Conservation (phyloP, 2,888 invertebrate species). For the Pollenia labialis region DNA sequence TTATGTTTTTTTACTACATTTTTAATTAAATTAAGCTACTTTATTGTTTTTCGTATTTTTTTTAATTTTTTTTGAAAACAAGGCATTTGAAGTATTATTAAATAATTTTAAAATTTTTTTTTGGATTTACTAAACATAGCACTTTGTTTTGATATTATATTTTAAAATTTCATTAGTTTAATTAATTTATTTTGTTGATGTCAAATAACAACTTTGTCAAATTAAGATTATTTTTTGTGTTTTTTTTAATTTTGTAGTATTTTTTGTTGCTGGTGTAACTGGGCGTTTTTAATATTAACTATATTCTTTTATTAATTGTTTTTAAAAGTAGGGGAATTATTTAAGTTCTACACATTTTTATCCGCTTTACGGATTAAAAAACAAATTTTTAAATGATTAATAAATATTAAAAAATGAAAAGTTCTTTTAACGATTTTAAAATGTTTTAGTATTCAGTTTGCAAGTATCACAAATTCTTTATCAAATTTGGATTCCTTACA, state of each 20-base stretch:
- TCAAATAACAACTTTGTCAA: slow-evolving; percentile 6
- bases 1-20: slow-evolving; percentile 11
- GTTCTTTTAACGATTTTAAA: no score
- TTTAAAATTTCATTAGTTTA: slow-evolving; percentile 36
- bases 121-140: slow-evolving; percentile 67
- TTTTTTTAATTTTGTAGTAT: neutral
- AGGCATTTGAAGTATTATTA: slow-evolving; percentile 75
- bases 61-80: slow-evolving; percentile 75
- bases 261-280: neutral
- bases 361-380: no score
- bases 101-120: slow-evolving; percentile 76
- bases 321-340: no score
- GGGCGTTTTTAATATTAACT: neutral
- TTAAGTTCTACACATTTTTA: no score
- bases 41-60: slow-evolving; percentile 26
- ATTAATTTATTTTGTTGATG: slow-evolving; percentile 24
- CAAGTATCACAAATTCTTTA: no score
- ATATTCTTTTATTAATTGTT: neutral
- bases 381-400: no score
- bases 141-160: slow-evolving; percentile 66
- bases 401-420: no score
- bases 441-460: no score
- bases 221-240: neutral
- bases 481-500: no score
- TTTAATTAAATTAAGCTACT: slow-evolving; percentile 53